These are phyloP conservation scores for Onychomys leucogaster DNA, from an alignment of 2,797 vertebrate genomes.

Conservation along the genomic window DNA sequence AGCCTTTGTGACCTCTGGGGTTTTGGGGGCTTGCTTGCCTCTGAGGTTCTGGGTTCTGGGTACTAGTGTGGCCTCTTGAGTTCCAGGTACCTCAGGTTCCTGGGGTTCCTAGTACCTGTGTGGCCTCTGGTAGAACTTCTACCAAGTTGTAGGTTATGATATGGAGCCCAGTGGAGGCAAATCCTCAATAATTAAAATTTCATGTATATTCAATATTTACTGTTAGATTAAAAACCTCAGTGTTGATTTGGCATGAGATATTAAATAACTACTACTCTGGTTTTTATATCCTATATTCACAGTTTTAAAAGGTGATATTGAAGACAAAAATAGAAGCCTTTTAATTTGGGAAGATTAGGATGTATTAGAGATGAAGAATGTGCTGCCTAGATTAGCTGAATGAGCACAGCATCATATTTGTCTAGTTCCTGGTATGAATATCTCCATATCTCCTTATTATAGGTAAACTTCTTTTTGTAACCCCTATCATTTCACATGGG, in stretches of 20 bases:
- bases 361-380: not conserved
- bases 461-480: conserved; percentile 4
- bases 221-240: not conserved
- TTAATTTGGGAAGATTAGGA: not conserved
- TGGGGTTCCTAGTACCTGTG: not conserved
- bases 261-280: not conserved
- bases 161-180: not conserved
- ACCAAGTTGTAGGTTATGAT: not conserved
- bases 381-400: not conserved
- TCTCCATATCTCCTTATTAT: not conserved
- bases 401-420: conserved; percentile 16
- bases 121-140: not conserved
- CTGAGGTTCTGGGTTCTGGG: not conserved
- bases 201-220: conserved; percentile 12
- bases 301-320: not conserved
- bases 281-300: not conserved
- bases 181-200: conserved; percentile 9
- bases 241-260: not conserved
- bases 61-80: not conserved
- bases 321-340: conserved; percentile 37
- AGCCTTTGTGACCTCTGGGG: not conserved
- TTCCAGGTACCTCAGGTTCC: not conserved
- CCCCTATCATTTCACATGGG: not conserved
- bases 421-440: not conserved
- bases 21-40: not conserved